Base-by-base conservation (phyloP, 2,113 vertebrate species). In the Oncorhynchus clarkii region DNA sequence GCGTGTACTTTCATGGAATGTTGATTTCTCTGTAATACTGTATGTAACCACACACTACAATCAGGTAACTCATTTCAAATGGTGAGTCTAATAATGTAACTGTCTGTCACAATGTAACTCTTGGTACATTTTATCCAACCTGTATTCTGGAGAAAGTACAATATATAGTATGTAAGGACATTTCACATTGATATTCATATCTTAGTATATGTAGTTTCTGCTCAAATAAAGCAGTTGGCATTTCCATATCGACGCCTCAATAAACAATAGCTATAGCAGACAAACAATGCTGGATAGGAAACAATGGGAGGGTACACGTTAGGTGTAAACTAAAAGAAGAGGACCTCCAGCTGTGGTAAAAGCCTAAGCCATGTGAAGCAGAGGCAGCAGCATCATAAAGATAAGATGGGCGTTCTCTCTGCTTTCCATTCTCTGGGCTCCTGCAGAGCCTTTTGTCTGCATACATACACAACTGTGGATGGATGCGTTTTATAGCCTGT, bases 401-500 rank as follows among this genome's bases (percentile, higher is more conserved):
- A 91, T 89, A 88, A 91, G 80, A 80, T 79, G 73, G 69, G 78
- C 2, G 39, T 45, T 45, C 83, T 80, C 77, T 74, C 72, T 39
- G 27, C 80, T 82, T 71, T 78, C 27, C 68, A 80, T 76, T 74
- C 84, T 73, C 67, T 78, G 79, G 84, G 79, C 75, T 75, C 45
- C 81, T 20, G 45, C 74, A 80, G 80, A 75, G 75, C 75, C 84
- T 88, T 87, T 84, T 88, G 80, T 89, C 72, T 74, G 74, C 80
- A 34, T 51, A 31, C 39, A 34, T 27, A 31, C 64, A 74, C 72
- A 80, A 73, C 64, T 57, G 78, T 89, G 87, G 87, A 87, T 89
- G 87, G 84, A 76, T 87, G 83, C 70, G 84, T 92, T 54, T 92
- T 89, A 91, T 84, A 62, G 79, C 78, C 78, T 75, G 73, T 77